Evolutionary conservation across 2,113 vertebrate species (phyloP).

Genomic region (Notothenia rossii): DNA sequence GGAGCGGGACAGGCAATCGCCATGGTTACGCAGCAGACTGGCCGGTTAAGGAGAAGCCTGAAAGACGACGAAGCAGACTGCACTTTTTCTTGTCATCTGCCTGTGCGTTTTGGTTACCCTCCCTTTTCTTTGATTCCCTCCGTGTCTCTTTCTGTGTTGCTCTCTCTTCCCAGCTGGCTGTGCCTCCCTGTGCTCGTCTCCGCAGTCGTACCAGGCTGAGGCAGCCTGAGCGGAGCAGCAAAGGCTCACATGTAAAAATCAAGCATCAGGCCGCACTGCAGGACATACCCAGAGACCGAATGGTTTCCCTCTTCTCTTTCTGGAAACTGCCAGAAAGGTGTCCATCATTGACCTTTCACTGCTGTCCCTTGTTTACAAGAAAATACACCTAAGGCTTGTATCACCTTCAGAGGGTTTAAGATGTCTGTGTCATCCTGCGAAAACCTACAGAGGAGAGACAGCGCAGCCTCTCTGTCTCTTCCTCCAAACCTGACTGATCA

Average conservation of each 20-base stretch:
- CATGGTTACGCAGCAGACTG: conserved; percentile 24
- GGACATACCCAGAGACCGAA: conserved; percentile 16
- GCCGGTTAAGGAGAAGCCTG: neutral
- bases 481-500: conserved; percentile 24
- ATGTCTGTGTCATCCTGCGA: neutral
- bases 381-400: neutral
- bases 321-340: neutral
- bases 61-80: conserved; percentile 14
- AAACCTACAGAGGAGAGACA: neutral
- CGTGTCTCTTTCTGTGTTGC: conserved; percentile 16
- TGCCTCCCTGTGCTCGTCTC: conserved; percentile 64
- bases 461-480: conserved; percentile 10
- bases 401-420: neutral
- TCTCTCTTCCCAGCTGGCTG: conserved; percentile 45
- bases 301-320: neutral
- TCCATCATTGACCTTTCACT: neutral
- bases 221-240: conserved; percentile 38
- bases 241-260: conserved; percentile 39
- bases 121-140: conserved; percentile 5
- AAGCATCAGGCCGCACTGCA: conserved; percentile 50
- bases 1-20: neutral
- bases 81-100: conserved; percentile 9
- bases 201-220: conserved; percentile 61
- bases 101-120: neutral
- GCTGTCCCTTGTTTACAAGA: neutral